These are phyloP conservation scores for Polypedilum pembai DNA, from an alignment of 1,140 invertebrate species.

Conservation along the genomic window DNA sequence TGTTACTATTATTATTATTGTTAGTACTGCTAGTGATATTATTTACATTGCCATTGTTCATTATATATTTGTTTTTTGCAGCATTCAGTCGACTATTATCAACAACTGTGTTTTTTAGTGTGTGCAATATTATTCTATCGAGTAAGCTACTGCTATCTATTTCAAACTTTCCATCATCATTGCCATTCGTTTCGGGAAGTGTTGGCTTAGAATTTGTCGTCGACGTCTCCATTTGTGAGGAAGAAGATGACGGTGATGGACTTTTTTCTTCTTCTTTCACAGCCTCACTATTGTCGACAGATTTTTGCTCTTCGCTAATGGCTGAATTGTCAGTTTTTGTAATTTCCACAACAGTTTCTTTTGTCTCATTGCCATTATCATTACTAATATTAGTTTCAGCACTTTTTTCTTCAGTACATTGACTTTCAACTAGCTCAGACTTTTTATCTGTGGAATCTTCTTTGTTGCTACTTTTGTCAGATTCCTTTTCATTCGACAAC, in stretches of 20 bases:
- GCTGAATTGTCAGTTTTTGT: too few species aligned
- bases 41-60: constrained; percentile 10
- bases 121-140: background rate
- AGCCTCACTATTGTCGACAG: too few species aligned
- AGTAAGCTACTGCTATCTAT: constrained; percentile 1
- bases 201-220: background rate
- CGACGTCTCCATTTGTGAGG: too few species aligned
- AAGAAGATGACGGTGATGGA: background rate
- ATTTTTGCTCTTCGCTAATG: too few species aligned
- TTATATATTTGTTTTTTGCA: constrained; percentile 22
- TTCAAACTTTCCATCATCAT: background rate
- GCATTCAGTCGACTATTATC: constrained; percentile 22
- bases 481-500: background rate
- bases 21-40: background rate
- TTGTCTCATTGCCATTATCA: constrained; percentile 4
- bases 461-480: background rate
- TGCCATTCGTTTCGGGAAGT: background rate
- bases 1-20: background rate
- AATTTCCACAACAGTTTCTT: background rate
- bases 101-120: constrained; percentile 14
- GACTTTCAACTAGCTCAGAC: background rate
- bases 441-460: constrained; percentile 1
- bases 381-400: constrained; percentile 9
- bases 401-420: background rate
- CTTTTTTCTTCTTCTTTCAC: background rate